Evolutionary conservation across 2,113 vertebrate genomes (phyloP), one percentile per base, ranked within the genome.

Genomic region (Aviceda subcristata): DNA sequence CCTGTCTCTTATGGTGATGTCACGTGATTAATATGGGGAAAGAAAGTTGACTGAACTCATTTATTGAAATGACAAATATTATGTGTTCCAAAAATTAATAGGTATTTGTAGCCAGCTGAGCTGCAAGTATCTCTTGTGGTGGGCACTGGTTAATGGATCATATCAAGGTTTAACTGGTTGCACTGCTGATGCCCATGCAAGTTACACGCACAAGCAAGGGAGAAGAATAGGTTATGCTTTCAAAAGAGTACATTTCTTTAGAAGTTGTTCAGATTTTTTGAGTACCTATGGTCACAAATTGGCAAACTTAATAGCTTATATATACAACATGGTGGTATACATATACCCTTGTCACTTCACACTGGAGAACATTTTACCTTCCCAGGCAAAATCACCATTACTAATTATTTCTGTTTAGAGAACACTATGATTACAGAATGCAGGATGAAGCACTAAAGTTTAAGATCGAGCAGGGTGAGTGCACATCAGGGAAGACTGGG

Each of bases 1-100:
- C 32, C 26, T 9, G 13, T 8, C 46, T 4, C 32, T 29, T 30
- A 5, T 0, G 4, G 26, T 11, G n/a, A 39, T 9, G 34, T 21
- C 16, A 30, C 3, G 0, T 3, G 8, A 23, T 23, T 32, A 9
- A 51, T 2, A 10, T 1, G 34, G 48, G 72, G 21, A 43, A 36
- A 15, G 36, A 8, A 27, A 64, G 57, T 7, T 29, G 36, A 18
- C 62, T 29, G n/a, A 53, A 30, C 32, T 43, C 9, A 7, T 24
- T 46, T 16, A 69, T 12, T 15, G 18, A 63, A 63, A 48, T 11
- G 30, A 10, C 62, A 48, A 32, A 23, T 27, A 51, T 15, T 13
- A 13, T 1, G 7, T 15, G 56, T 36, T 75, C 27, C 63, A 56
- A 15, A 81, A 62, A 56, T 8, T 3, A 62, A 15, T 2, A 26